Percentiles rank a stretch among this genome's conserved stretches.
Conservation (phyloP, 2,113 vertebrate species). For the Daubentonia madagascariensis region DNA sequence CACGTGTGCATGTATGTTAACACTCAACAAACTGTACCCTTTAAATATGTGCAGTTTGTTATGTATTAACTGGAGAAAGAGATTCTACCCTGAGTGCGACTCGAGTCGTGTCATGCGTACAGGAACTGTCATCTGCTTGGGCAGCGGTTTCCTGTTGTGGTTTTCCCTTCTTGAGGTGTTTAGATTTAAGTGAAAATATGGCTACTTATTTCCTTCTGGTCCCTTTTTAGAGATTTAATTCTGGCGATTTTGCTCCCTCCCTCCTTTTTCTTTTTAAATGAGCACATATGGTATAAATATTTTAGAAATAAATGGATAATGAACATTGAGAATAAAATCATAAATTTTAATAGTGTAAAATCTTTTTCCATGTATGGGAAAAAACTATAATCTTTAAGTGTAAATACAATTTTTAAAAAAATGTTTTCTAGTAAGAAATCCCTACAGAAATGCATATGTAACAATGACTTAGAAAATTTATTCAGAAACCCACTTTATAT, state of each 20-base stretch:
- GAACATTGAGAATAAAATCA: not conserved
- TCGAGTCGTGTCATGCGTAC: rapidly evolving
- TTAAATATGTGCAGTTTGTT: rapidly evolving
- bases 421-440: not conserved
- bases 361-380: not conserved
- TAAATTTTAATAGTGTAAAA: not conserved
- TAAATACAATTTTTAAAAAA: not conserved
- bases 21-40: not conserved
- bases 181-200: not conserved
- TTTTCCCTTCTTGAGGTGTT: slow-evolving; percentile 26
- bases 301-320: not conserved
- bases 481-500: not conserved
- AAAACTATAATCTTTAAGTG: not conserved
- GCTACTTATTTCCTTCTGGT: not conserved
- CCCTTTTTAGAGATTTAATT: not conserved
- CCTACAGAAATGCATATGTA: not conserved
- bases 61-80: not conserved
- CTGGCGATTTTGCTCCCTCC: not conserved
- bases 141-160: slow-evolving; percentile 59
- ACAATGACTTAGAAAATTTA: not conserved
- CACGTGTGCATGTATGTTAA: too few relatives aligned
- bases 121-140: not conserved
- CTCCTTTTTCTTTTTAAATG: not conserved
- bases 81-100: not conserved
- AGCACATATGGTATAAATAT: not conserved